phyloP scores from a whole-genome alignment of 1,140 invertebrate species.

The Drosophila tropicalis region DNA sequence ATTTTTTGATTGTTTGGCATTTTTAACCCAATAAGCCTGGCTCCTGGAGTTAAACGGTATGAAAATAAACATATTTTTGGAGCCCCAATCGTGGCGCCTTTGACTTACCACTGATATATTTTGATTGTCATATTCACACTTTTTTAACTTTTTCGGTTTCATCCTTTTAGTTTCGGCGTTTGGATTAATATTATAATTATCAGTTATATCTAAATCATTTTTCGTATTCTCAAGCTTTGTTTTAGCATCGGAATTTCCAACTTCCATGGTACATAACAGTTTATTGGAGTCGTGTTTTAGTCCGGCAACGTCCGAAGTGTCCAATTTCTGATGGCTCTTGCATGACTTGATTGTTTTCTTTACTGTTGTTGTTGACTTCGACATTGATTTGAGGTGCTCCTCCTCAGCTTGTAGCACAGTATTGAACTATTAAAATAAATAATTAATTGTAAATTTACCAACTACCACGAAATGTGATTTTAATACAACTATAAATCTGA shows the following conservation, averaged over 20 bases:
- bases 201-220: neutral
- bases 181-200: neutral
- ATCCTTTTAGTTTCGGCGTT: constrained; percentile 20
- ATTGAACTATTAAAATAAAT: constrained; percentile 20
- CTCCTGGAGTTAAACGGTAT: too few relatives aligned
- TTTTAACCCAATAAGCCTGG: too few relatives aligned
- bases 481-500: too few relatives aligned
- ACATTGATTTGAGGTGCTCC: constrained; percentile 34
- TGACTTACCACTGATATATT: constrained; percentile 63
- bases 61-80: too few relatives aligned
- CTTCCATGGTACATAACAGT: neutral
- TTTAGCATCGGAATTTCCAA: neutral
- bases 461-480: too few relatives aligned
- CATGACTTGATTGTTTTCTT: constrained; percentile 9
- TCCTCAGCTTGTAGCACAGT: constrained; percentile 39
- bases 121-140: constrained; percentile 51
- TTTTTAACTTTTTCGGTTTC: constrained; percentile 50
- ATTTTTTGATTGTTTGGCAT: too few relatives aligned
- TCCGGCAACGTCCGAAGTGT: neutral
- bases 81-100: too few relatives aligned
- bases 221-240: neutral
- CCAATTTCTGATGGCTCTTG: constrained; percentile 14
- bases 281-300: neutral
- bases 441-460: too few relatives aligned
- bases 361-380: constrained; percentile 32